Base-by-base conservation (phyloP, 2,797 vertebrate genomes). In the Psittacula echo region DNA sequence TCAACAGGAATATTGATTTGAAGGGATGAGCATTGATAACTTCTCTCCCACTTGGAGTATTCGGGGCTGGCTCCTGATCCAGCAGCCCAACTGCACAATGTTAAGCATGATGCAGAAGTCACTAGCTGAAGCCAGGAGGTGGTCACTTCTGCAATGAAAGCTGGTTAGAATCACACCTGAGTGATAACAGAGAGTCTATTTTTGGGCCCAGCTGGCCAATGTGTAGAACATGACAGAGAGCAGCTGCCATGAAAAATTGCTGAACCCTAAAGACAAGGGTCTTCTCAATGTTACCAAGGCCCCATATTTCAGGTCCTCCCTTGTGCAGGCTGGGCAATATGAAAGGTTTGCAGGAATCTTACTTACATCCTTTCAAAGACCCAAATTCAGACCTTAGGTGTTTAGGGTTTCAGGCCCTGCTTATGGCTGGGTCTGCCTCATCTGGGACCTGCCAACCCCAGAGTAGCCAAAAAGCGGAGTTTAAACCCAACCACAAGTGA, bases 301-400 rank as follows among this genome's bases (percentile, higher is more conserved):
- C 34, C 34, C 34, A 34, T 34, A 34, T 34, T 34, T 34, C 34
- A 34, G 34, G 34, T 34, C 79, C 68, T 91, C 42, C 76, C 47
- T 90, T 72, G 34, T 66, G 39, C 77, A 88, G 84, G 84, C 79
- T 81, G 64, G 97, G 81, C 66, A 94, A 58, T 32, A 15, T 34
- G 73, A 94, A 93, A 61, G 48, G 50, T 29, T 96, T 81, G 39
- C n/a, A 26, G 78, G 50, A 85, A 67, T 61, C 62, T 80, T 67
- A 27, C 44, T 34, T 34, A 34, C 34, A 48, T 72, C 53, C 67
- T 70, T 94, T 45, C 54, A 39, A 93, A 90, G 39, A 80, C 8
- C 29, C 22, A 34, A 6, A 85, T 29, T 27, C 39, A 41, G 61
- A 75, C 37, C 24, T 81, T 10, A 22, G 26, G 27, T 48, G 8